Evolutionary conservation across 2,797 vertebrate species (phyloP), one percentile per base, ranked within the genome.

Genomic region (Crenichthys baileyi): DNA sequence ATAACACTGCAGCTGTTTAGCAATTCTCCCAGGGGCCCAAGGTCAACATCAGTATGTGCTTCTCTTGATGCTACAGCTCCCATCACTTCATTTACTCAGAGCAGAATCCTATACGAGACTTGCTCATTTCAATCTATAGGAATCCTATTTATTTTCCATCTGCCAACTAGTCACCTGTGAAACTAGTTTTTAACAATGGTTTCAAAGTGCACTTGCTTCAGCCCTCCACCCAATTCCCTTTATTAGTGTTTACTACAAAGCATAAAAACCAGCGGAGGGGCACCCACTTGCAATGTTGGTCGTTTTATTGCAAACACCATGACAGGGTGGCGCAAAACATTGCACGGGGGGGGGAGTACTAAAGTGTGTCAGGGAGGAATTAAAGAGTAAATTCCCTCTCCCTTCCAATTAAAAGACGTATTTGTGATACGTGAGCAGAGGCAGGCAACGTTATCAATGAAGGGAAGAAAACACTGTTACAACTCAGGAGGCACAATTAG

Each of bases 151-250:
- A 86, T 90, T 84, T 93, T 93, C 93, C 91, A 94, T 94, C 93
- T 91, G 91, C 89, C 88, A 91, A 90, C 93, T 92, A 92, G 93
- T 94, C 93, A 94, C 94, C 92, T 95, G 94, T 95, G 94, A 95
- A 94, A 95, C 92, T 94, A 93, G 94, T 92, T 94, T 95, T 93
- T 91, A 95, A 95, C 93, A 89, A 92, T 80, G 85, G 87, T 89
- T 90, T 91, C 84, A 89, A 89, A 86, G 90, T 61, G 74, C 80
- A 1, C 76, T 36, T 81, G 85, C 88, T 85, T 83, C 51, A 73
- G 84, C 80, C 82, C 85, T 85, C 88, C 81, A 83, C 85, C 77
- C 80, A 86, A 79, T 77, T 77, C 80, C 83, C 85, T 91, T 93
- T 91, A 92, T 92, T 93, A 89, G 92, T 94, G 94, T 95, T 95